These are phyloP conservation scores for Thecocarcelia acutangulata DNA, from an alignment of 2,888 invertebrate species.

Conservation along the genomic window DNA sequence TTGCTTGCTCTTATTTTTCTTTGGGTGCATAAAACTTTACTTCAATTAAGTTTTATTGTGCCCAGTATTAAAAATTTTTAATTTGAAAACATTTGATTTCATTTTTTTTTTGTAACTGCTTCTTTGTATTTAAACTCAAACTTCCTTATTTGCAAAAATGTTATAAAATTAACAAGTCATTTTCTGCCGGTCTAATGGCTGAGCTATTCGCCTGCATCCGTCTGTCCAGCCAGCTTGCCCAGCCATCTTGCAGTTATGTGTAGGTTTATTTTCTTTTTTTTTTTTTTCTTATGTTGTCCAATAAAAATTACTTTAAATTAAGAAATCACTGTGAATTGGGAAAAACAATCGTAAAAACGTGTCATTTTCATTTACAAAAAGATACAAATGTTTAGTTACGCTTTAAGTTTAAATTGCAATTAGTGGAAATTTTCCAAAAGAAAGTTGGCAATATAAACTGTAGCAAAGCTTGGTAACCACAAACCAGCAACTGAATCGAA, in stretches of 20 bases:
- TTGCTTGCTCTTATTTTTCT: too few species aligned
- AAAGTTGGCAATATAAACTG: neutral
- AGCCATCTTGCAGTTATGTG: neutral
- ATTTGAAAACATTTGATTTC: neutral
- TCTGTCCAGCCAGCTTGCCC: neutral
- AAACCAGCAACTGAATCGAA: neutral
- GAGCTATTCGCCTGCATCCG: neutral
- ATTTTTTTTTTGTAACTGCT: neutral
- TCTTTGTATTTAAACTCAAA: conserved; percentile 32
- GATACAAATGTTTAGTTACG: conserved; percentile 59
- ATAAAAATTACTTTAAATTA: conserved; percentile 60
- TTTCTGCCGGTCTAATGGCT: neutral
- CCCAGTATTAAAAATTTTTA: neutral
- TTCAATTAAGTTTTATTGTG: conserved; percentile 1
- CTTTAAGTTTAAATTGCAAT: conserved; percentile 38
- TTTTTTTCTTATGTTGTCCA: conserved; percentile 31
- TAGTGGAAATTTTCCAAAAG: conserved; percentile 1
- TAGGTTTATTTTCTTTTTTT: neutral
- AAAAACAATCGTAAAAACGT: conserved; percentile 58
- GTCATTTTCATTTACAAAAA: conserved; percentile 58
- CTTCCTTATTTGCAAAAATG: conserved; percentile 56
- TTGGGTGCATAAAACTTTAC: neutral
- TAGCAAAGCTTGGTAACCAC: neutral
- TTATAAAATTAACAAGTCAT: conserved; percentile 42
- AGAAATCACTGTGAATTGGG: conserved; percentile 58